phyloP scores from a whole-genome alignment of 1,140 invertebrate species.

The Holcopasites calliopsidis region DNA sequence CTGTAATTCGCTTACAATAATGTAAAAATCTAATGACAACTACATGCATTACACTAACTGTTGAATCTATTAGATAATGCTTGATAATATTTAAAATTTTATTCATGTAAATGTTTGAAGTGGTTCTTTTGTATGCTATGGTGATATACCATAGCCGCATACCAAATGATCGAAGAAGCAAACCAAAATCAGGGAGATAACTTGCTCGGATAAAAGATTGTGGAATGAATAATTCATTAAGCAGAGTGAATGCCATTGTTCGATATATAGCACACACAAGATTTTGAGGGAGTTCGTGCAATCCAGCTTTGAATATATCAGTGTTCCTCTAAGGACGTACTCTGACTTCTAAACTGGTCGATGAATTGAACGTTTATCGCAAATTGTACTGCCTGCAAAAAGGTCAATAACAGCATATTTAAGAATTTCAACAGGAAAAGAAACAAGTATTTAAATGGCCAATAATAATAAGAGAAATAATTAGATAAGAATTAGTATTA shows the following conservation, averaged over 20 bases:
- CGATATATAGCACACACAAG: neutral
- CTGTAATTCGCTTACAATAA: too few relatives aligned
- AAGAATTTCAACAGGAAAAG: neutral
- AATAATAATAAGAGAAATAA: neutral
- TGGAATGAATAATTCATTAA: conserved; percentile 53
- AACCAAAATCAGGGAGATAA: conserved; percentile 45
- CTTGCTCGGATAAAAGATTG: conserved; percentile 33
- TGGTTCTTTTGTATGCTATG: neutral
- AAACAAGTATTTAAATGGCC: too few relatives aligned
- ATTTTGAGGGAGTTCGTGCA: neutral
- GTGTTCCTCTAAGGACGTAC: neutral
- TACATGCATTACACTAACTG: neutral
- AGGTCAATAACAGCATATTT: neutral
- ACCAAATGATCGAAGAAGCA: conserved; percentile 33
- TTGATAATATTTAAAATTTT: neutral
- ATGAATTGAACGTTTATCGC: neutral
- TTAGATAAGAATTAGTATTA: neutral
- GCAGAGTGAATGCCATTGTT: conserved; percentile 26
- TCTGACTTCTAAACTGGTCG: neutral
- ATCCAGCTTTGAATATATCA: neutral
- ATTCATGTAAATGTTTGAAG: neutral
- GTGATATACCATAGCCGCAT: conserved; percentile 23
- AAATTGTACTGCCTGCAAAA: conserved; percentile 14
- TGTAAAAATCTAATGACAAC: neutral
- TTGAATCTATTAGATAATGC: neutral